Evolutionary conservation across 2,888 invertebrate genomes (phyloP).

Genomic region (Acanthosepion pharaonis): DNA sequence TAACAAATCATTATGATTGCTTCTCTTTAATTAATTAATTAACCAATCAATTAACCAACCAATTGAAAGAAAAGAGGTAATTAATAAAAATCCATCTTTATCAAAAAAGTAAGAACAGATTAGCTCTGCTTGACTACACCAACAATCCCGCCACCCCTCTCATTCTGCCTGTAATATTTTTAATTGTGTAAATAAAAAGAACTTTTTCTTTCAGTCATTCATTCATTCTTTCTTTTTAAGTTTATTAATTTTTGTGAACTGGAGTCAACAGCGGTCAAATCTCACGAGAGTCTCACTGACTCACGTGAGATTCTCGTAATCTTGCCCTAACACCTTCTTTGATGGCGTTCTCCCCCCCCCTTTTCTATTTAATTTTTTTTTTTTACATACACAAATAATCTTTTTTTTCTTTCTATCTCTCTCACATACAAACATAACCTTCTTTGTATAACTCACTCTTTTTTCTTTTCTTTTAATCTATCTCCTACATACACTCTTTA

Average conservation of each 20-base stretch:
- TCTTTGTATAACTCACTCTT: neutral
- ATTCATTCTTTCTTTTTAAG: neutral
- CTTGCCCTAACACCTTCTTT: neutral
- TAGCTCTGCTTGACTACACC: neutral
- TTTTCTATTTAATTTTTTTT: neutral
- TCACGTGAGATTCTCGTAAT: slow-evolving; percentile 33
- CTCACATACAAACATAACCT: no score
- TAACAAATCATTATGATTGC: neutral
- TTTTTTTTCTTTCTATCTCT: no score
- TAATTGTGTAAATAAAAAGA: no score
- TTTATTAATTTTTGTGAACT: neutral
- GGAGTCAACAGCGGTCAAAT: neutral
- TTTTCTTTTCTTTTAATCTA: neutral
- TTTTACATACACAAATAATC: no score
- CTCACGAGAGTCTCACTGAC: neutral
- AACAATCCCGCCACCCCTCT: neutral
- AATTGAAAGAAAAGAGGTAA: neutral
- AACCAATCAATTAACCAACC: neutral
- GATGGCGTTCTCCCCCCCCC: neutral
- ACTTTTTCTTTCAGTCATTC: neutral
- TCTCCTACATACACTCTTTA: neutral
- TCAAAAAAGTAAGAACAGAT: neutral
- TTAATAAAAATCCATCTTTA: neutral
- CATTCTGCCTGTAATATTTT: no score
- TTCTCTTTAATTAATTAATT: neutral